Base-by-base conservation (phyloP, 2,113 vertebrate species). In the Ochotona princeps region DNA sequence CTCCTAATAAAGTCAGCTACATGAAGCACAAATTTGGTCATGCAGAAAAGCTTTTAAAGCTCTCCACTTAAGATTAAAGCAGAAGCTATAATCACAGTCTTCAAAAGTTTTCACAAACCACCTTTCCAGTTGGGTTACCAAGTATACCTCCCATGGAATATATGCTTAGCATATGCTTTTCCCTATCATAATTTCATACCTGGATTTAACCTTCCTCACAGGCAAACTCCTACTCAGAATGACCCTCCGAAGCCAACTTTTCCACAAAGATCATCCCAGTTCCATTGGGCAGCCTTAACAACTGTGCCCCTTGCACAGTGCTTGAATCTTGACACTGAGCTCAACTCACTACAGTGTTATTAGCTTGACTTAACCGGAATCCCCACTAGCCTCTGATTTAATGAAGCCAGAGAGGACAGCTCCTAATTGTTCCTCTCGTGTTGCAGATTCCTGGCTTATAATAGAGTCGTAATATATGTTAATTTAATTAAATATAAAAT, bases 401-500 rank as follows among this genome's bases (percentile, higher is more conserved):
- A 12, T 65, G 54, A 92, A 74, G n/a, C n/a, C 70, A 82, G 35
- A 73, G 35, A 21, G 7, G 5, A 10, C 9, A 3, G 32, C 74
- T 60, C 87, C 67, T 75, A 21, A 72, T 12, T 86, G 14, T 61
- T 79, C 38, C 38, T 18, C 30, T 69, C 79, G 54, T 69, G 65
- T 84, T 67, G 57, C 28, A 82, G 49, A 73, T 44, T 6, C 18
- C 66, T 69, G 67, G 18, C 14, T 88, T 60, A 49, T 75, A 78
- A 90, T 1, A 92, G 70, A 95, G 13, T 44, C 51, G 73, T 79
- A 74, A 73, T 74, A 73, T 74, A 35, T 74, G 12, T 47, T 70
- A 47, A 7, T 84, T 90, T 94, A 86, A 85, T 47, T 65, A 23
- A 95, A 81, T 91, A 63, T 81, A 65, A 87, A 88, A 85, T 57